Evolutionary conservation across 2,888 invertebrate genomes (phyloP), one percentile per base, ranked within the genome.

Genomic region (Ypsolopha scabrella): DNA sequence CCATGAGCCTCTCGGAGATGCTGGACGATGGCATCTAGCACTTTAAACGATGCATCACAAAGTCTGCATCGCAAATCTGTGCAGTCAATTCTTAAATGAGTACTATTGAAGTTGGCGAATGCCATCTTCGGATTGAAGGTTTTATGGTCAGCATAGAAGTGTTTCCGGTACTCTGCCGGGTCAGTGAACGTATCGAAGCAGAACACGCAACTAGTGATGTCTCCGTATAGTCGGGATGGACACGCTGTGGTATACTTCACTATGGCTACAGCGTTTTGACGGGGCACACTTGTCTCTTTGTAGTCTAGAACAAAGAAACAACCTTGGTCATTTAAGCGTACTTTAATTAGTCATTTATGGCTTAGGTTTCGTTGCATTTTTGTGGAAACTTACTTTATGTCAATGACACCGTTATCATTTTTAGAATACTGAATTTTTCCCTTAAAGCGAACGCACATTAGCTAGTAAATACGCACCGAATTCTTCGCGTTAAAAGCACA

Each of bases 271-370:
- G 46, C 51, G 35, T 53, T 53, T 24, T 37, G 39, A 36, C 53
- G 34, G 6, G 34, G 61, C 48, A 60, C 57, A 55, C 60, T 61
- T 54, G 50, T 51, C 52, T 50, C n/a, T 50, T 48, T 55, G 60
- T 75, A 75, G 60, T 70, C 83, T 83, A 83, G 74, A 83, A 72
- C 80, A 80, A 74, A 75, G 80, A 80, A 80, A 64, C 24, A 33
- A 7, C 39, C 39, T 49, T 34, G 41, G 41, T 49, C 49, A 49
- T 33, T 49, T n/a, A 41, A 6, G 8, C n/a, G 43, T 43, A 36
- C 44, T 13, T 10, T 4, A 33, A 34, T 35, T 9, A 44, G 37
- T 1, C 11, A 24, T 37, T 34, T 13, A 34, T 38, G 38, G 7
- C 13, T 11, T 9, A 35, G 37, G 11, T 48, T 48, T 24, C 6